Conservation (phyloP, 2,888 invertebrate genomes). For the Hirtodrosophila confusa region DNA sequence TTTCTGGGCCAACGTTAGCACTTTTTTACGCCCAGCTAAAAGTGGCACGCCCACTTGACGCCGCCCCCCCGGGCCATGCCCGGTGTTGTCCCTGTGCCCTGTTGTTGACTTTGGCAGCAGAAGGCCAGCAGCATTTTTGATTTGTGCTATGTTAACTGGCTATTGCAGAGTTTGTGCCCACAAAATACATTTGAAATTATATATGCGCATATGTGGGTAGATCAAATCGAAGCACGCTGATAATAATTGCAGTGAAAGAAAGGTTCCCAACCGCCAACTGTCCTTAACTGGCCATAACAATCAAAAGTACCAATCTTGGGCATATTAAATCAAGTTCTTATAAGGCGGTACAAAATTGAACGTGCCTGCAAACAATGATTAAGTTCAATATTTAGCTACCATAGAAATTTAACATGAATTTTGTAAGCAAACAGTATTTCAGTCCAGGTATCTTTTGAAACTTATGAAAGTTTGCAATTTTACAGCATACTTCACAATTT, state of each 20-base stretch:
- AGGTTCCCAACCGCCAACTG: too few species aligned
- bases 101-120: slow-evolving; percentile 59
- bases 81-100: slow-evolving; percentile 12
- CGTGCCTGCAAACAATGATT: too few species aligned
- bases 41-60: slow-evolving; percentile 49
- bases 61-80: slow-evolving; percentile 16
- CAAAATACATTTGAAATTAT: slow-evolving; percentile 1
- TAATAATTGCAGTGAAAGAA: not conserved
- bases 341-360: too few species aligned
- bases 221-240: slow-evolving; percentile 1
- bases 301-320: too few species aligned
- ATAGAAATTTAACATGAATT: too few species aligned
- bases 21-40: slow-evolving; percentile 24
- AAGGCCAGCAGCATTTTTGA: slow-evolving; percentile 37
- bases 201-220: slow-evolving; percentile 8
- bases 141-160: slow-evolving; percentile 17
- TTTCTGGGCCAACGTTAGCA: slow-evolving; percentile 14
- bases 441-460: too few species aligned
- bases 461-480: too few species aligned
- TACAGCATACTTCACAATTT: too few species aligned
- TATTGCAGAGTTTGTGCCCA: not conserved
- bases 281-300: not conserved
- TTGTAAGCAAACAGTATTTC: too few species aligned
- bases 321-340: not conserved
- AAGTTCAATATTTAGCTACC: too few species aligned